Evolutionary conservation across 2,888 invertebrate species (phyloP), one percentile per base, ranked within the genome.

Genomic region (Cantharis rufa): DNA sequence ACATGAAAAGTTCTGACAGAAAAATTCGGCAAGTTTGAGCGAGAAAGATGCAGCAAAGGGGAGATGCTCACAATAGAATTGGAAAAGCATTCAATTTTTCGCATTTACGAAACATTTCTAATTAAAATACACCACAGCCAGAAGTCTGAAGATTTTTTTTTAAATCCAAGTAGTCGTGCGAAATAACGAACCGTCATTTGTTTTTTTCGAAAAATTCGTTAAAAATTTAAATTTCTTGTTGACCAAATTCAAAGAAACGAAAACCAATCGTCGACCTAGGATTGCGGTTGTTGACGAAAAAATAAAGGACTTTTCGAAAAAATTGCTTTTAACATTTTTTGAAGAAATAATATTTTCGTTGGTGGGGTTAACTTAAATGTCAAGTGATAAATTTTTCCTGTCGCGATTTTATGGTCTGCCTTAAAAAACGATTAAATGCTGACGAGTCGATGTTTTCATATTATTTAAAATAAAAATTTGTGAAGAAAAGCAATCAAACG

Each of bases 401-500:
- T n/a, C n/a, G 48, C n/a, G 48, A 48, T 48, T 48, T 48, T n/a
- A 48, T 7, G 7, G 7, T 48, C 48, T 48, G 48, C n/a, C n/a
- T 48, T 48, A 2, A n/a, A 48, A 48, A 48, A 7, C 13, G 48
- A 2, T n/a, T 48, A 48, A 48, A 48, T 7, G 1, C 1, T 5
- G 48, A 48, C 7, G 48, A 48, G 48, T 48, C 48, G 48, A 48
- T 48, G 48, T 48, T n/a, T 48, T n/a, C 79, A 10, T 21, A 15
- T 18, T 18, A 18, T 18, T 16, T 16, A 75, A 75, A 75, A 64
- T 68, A 66, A 66, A 68, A 69, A 75, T 62, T 62, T 68, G n/a
- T 75, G 24, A 27, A 64, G 27, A 63, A 62, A 69, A 72, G 69
- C 76, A 78, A 78, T 75, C 64, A 62, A 62, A 72, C 27, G 27